Percentiles rank a stretch among this genome's conserved stretches.
phyloP scores from a whole-genome alignment of 2,888 invertebrate species.

The Penaeus monodon region DNA sequence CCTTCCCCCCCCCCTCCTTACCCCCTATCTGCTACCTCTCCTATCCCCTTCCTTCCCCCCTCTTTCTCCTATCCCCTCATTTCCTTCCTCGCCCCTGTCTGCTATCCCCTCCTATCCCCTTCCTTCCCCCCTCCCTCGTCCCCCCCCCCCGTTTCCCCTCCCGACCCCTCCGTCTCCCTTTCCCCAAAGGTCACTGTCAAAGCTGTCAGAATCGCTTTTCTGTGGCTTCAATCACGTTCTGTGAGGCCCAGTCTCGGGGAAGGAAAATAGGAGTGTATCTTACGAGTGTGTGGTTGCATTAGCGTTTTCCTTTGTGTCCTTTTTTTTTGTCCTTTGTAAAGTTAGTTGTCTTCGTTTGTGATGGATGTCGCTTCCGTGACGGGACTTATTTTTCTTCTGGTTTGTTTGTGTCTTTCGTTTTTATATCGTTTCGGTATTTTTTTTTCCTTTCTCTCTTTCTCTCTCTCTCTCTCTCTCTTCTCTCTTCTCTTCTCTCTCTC shows the following conservation, averaged over 20 bases:
- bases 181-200: too few relatives aligned
- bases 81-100: neutral
- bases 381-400: neutral
- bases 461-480: neutral
- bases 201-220: too few relatives aligned
- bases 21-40: neutral
- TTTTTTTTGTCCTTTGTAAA: too few relatives aligned
- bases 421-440: neutral
- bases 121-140: neutral
- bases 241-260: too few relatives aligned
- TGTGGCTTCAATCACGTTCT: too few relatives aligned
- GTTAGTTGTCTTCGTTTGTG: too few relatives aligned
- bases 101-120: neutral
- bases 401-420: neutral
- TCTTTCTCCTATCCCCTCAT: neutral
- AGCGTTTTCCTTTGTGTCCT: too few relatives aligned
- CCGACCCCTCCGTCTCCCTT: accelerated
- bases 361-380: too few relatives aligned
- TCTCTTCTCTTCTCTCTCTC: neutral
- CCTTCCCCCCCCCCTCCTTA: neutral
- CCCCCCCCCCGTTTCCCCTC: accelerated
- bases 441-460: too few relatives aligned
- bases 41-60: neutral
- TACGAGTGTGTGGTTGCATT: too few relatives aligned
- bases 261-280: too few relatives aligned